Conservation (phyloP, 2,113 vertebrate species). For the Urocynchramus pylzowi region DNA sequence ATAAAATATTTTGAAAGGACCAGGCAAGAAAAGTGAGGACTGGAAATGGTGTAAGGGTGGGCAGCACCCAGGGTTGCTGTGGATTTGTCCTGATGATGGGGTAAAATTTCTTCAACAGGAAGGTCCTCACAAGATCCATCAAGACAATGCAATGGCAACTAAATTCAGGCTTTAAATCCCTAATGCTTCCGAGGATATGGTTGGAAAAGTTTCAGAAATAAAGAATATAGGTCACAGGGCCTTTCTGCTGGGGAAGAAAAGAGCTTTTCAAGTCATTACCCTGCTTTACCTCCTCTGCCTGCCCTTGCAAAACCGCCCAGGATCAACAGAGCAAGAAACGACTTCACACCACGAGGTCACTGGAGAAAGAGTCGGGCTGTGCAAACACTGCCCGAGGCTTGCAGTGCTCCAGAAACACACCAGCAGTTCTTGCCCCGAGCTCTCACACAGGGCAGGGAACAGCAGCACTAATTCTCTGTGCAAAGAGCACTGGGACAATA, state of each 20-base stretch:
- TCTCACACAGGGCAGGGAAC: neutral
- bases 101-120: neutral
- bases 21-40: neutral
- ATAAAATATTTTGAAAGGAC: neutral
- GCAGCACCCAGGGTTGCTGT: neutral
- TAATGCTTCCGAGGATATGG: rapidly evolving
- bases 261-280: neutral
- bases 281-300: neutral
- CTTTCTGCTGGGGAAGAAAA: neutral
- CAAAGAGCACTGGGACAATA: rapidly evolving
- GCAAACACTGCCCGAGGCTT: neutral
- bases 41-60: neutral
- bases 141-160: neutral
- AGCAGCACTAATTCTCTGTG: neutral
- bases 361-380: neutral
- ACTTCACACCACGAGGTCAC: neutral
- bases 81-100: neutral
- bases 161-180: neutral
- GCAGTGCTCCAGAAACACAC: neutral
- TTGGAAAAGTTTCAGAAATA: neutral
- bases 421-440: neutral
- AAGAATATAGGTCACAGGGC: neutral
- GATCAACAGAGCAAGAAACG: neutral
- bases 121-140: neutral
- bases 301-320: neutral